Conservation (phyloP, 2,888 invertebrate species). For the Nemapogon koenigi region DNA sequence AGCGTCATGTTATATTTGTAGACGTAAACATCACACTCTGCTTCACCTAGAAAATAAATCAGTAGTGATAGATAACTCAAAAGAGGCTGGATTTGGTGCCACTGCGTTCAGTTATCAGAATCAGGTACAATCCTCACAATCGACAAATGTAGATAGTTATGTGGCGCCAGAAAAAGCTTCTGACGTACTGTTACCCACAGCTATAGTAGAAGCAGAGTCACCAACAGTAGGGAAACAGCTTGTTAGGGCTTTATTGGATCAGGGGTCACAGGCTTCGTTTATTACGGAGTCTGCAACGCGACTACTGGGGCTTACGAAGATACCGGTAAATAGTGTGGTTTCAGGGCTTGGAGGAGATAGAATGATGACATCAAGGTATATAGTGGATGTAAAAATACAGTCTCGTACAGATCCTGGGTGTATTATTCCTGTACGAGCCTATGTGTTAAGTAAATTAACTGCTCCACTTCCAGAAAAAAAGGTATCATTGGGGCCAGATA, state of each 20-base stretch:
- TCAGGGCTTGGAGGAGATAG: too few species aligned
- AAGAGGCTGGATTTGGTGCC: neutral
- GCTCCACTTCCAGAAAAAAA: conserved; percentile 13
- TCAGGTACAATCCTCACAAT: too few species aligned
- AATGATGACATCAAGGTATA: conserved; percentile 10
- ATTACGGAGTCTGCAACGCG: too few species aligned
- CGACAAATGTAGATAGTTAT: too few species aligned
- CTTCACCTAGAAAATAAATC: neutral
- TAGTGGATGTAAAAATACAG: conserved; percentile 14
- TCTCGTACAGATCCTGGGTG: conserved; percentile 13
- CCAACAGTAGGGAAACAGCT: neutral
- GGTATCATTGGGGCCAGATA: conserved; percentile 5
- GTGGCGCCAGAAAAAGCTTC: too few species aligned
- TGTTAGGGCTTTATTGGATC: conserved; percentile 11
- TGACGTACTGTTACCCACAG: neutral
- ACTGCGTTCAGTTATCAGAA: too few species aligned
- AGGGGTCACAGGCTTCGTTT: conserved; percentile 12
- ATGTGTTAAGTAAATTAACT: conserved; percentile 14
- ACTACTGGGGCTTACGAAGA: too few species aligned
- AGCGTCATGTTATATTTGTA: neutral
- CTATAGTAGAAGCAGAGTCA: neutral
- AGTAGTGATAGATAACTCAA: too few species aligned
- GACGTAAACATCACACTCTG: neutral
- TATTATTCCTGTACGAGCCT: conserved; percentile 14
- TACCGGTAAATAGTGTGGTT: too few species aligned